Conservation (phyloP, 2,113 vertebrate species). For the Mesitornis unicolor region DNA sequence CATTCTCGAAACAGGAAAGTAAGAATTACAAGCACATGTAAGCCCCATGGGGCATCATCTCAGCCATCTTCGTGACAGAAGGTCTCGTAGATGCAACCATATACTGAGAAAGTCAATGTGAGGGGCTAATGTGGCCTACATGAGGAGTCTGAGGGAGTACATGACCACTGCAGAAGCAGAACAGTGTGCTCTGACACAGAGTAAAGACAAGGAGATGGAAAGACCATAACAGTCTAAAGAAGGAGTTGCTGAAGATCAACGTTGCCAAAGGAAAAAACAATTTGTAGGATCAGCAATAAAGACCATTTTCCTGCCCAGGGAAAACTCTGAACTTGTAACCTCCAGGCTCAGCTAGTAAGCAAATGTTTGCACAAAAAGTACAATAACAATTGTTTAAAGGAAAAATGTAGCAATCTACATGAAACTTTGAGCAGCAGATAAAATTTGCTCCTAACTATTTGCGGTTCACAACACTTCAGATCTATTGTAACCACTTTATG, state of each 20-base stretch:
- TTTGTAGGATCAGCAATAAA: background rate
- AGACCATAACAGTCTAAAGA: background rate
- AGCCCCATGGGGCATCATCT: background rate
- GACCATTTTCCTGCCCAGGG: background rate
- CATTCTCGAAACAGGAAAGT: background rate
- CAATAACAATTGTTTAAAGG: conserved; percentile 51
- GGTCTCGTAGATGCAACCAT: background rate
- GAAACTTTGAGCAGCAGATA: conserved; percentile 33
- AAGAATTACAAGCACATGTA: background rate
- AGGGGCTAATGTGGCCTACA: background rate
- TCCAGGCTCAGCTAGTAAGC: conserved; percentile 3
- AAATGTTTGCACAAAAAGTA: conserved; percentile 60
- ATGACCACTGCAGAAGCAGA: background rate
- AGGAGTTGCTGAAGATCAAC: background rate
- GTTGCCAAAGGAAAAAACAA: background rate
- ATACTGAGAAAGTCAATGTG: background rate
- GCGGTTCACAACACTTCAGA: background rate
- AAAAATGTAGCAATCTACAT: conserved; percentile 52
- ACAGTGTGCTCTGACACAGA: background rate
- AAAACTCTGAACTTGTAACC: conserved; percentile 9
- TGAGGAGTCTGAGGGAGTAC: background rate
- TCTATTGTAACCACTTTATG: conserved; percentile 33
- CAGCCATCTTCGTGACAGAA: background rate
- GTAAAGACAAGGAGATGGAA: background rate
- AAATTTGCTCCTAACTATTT: conserved; percentile 17